Conservation (phyloP, 2,113 vertebrate species). For the Myiagra hebetior region DNA sequence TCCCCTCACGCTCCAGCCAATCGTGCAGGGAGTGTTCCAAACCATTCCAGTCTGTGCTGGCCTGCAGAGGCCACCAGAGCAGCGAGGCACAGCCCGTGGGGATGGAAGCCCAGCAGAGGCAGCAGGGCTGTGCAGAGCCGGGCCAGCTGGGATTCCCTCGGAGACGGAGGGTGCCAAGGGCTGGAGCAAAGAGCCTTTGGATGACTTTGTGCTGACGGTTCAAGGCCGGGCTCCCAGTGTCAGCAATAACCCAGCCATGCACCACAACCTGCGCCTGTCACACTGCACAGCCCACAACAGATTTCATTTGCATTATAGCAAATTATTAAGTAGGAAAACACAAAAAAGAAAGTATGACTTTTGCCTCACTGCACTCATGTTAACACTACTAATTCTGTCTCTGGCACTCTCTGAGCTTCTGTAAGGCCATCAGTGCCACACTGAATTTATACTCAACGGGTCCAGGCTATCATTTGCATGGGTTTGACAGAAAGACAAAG, state of each 20-base stretch:
- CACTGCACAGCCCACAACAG: neutral
- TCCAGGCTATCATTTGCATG: neutral
- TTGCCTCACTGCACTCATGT: neutral
- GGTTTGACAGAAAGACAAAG: neutral
- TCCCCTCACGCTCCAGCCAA: neutral
- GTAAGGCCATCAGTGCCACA: neutral
- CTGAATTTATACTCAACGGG: neutral
- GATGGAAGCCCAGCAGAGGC: neutral
- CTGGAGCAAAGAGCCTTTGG: neutral
- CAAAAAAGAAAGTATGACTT: neutral
- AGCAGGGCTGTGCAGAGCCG: neutral
- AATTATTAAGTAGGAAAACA: neutral
- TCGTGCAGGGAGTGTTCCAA: neutral
- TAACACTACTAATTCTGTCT: neutral
- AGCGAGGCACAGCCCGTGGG: neutral
- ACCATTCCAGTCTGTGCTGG: neutral
- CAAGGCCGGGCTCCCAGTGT: neutral
- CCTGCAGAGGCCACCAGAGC: constrained; percentile 17
- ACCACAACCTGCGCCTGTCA: neutral
- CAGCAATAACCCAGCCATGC: neutral
- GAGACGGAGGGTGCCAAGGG: neutral
- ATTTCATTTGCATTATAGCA: neutral
- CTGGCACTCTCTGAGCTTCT: neutral
- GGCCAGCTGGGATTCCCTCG: neutral
- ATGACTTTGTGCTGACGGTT: neutral